phyloP scores from a whole-genome alignment of 2,888 invertebrate species.

The Junonia oenone region DNA sequence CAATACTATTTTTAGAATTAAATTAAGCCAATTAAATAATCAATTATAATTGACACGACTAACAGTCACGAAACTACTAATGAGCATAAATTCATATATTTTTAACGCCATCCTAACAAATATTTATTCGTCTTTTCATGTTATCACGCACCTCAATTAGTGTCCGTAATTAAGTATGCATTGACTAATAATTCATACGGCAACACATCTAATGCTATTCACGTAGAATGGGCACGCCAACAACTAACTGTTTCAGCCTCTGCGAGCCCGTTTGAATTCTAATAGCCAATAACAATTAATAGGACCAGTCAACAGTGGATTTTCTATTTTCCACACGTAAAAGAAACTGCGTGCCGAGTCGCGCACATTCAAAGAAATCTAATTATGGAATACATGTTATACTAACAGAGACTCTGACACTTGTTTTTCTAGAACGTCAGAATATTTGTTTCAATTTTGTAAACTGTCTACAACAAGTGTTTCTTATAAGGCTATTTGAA shows the following conservation, averaged over 20 bases:
- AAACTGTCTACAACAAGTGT: not conserved
- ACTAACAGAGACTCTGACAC: not conserved
- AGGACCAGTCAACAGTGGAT: slow-evolving; percentile 75
- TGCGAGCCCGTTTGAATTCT: slow-evolving; percentile 66
- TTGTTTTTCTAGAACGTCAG: not conserved
- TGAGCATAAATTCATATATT: slow-evolving; percentile 3
- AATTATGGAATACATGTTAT: slow-evolving; percentile 40
- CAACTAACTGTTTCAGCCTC: slow-evolving; percentile 68
- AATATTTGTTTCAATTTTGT: not conserved
- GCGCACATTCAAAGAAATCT: slow-evolving; percentile 65
- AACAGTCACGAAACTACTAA: slow-evolving; percentile 6
- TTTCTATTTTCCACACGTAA: slow-evolving; percentile 80
- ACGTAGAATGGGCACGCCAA: slow-evolving; percentile 66
- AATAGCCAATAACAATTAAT: slow-evolving; percentile 72
- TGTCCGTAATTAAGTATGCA: slow-evolving; percentile 42
- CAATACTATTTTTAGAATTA: not conserved
- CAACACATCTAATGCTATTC: slow-evolving; percentile 59
- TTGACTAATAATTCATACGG: slow-evolving; percentile 40
- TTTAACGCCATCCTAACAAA: not conserved
- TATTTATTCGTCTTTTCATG: slow-evolving; percentile 30
- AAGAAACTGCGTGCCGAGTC: slow-evolving; percentile 70
- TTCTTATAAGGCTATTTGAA: not conserved
- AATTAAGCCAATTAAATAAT: not conserved
- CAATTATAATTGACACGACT: not conserved
- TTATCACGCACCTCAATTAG: slow-evolving; percentile 40